Percentiles rank a stretch among this genome's conserved stretches.
Evolutionary conservation across 2,888 invertebrate genomes (phyloP).

Genomic region (Parelbella ahira): DNA sequence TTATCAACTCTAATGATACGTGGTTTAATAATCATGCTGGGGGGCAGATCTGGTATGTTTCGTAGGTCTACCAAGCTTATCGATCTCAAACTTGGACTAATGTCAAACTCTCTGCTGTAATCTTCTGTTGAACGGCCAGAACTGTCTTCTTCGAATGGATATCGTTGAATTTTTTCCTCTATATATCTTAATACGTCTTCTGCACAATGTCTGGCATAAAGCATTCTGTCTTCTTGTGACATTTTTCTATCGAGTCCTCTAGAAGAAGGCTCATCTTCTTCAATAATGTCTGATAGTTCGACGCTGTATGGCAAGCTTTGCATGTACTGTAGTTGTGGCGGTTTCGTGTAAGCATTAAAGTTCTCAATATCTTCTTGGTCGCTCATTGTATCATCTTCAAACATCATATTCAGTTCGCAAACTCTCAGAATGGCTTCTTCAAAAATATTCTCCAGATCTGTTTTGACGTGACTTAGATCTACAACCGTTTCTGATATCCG

Average conservation of each 20-base stretch:
- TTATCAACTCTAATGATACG: slow-evolving; percentile 62
- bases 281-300: slow-evolving; percentile 68
- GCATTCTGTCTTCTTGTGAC: slow-evolving; percentile 48
- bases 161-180: slow-evolving; percentile 50
- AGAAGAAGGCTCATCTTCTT: slow-evolving; percentile 69
- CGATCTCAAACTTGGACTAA: slow-evolving; percentile 55
- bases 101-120: slow-evolving; percentile 52
- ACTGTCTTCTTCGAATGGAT: slow-evolving; percentile 39
- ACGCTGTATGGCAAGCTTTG: slow-evolving; percentile 61
- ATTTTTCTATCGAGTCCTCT: slow-evolving; percentile 44
- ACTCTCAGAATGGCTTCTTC: slow-evolving; percentile 54
- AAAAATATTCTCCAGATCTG: slow-evolving; percentile 64
- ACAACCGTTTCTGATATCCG: slow-evolving; percentile 67
- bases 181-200: slow-evolving; percentile 59
- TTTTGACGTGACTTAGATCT: slow-evolving; percentile 63
- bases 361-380: slow-evolving; percentile 69
- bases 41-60: slow-evolving; percentile 67
- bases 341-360: slow-evolving; percentile 65
- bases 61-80: slow-evolving; percentile 68
- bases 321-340: slow-evolving; percentile 47
- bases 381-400: slow-evolving; percentile 61
- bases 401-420: slow-evolving; percentile 42
- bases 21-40: slow-evolving; percentile 65
- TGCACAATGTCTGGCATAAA: slow-evolving; percentile 46
- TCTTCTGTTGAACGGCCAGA: slow-evolving; percentile 46